Conservation (phyloP, 1,140 invertebrate species). For the Galendromus occidentalis region DNA sequence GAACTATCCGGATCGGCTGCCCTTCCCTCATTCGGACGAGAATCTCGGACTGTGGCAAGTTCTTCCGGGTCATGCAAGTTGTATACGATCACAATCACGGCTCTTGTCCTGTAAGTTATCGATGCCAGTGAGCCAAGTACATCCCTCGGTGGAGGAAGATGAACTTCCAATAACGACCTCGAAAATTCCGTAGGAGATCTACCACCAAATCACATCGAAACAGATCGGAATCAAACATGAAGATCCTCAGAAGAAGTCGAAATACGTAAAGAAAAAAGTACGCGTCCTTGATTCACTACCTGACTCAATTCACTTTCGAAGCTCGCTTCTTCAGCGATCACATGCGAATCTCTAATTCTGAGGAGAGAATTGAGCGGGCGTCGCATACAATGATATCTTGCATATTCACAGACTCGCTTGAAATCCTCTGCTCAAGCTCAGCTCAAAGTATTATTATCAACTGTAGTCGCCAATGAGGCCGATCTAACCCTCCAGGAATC, state of each 20-base stretch:
- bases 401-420: not conserved
- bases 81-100: not conserved
- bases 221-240: conserved; percentile 5
- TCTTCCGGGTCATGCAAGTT: not conserved
- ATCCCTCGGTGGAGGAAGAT: not conserved
- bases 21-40: not conserved
- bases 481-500: not conserved
- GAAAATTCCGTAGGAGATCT: not conserved
- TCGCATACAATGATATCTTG: not conserved
- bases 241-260: conserved; percentile 2
- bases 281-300: not conserved
- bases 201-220: not conserved
- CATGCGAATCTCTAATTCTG: too few relatives aligned
- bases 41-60: not conserved
- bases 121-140: not conserved
- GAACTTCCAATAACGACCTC: not conserved
- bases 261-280: conserved; percentile 5
- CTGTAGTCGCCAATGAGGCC: not conserved
- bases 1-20: not conserved
- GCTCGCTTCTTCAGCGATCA: too few relatives aligned
- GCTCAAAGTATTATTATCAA: not conserved
- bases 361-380: too few relatives aligned
- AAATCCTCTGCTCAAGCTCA: not conserved
- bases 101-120: not conserved
- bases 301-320: too few relatives aligned